Conservation (phyloP, 2,888 invertebrate species). For the Drosophila meridionalis region DNA sequence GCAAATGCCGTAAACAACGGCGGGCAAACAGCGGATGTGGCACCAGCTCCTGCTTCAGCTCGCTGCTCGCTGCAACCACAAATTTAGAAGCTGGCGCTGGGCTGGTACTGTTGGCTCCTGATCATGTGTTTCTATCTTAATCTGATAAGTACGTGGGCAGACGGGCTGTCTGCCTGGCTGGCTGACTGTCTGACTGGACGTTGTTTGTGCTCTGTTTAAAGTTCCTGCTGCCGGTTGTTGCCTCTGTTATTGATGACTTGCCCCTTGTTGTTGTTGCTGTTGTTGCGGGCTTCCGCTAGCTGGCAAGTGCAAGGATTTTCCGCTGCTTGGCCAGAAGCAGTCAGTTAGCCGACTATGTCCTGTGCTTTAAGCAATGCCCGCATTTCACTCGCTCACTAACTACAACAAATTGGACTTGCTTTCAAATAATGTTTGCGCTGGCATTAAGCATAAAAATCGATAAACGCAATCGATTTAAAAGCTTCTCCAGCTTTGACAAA, state of each 20-base stretch:
- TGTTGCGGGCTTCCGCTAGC: slow-evolving; percentile 51
- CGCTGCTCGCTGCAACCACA: slow-evolving; percentile 27
- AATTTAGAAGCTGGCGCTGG: slow-evolving; percentile 52
- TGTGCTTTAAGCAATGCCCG: slow-evolving; percentile 52
- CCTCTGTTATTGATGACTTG: slow-evolving; percentile 67
- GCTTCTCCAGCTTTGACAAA: slow-evolving; percentile 20
- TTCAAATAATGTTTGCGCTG: slow-evolving; percentile 43
- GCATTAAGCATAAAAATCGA: slow-evolving; percentile 52
- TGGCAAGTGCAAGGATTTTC: slow-evolving; percentile 65
- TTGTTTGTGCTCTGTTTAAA: slow-evolving; percentile 54
- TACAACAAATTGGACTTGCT: slow-evolving; percentile 56
- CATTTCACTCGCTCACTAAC: slow-evolving; percentile 18
- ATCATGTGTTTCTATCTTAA: slow-evolving; percentile 75
- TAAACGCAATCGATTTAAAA: slow-evolving; percentile 62
- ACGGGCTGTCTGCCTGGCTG: slow-evolving; percentile 4
- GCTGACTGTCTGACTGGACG: slow-evolving; percentile 19
- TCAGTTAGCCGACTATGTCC: slow-evolving; percentile 26
- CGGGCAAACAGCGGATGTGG: slow-evolving; percentile 40
- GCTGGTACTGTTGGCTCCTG: slow-evolving; percentile 24
- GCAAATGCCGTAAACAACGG: slow-evolving; percentile 39
- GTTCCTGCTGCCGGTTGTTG: slow-evolving; percentile 53
- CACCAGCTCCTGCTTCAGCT: slow-evolving; percentile 15
- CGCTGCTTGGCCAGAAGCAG: slow-evolving; percentile 49
- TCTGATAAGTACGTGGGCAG: slow-evolving; percentile 66
- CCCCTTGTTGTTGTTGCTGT: slow-evolving; percentile 20